Conservation (phyloP, 2,797 vertebrate species). For the Morus bassanus region DNA sequence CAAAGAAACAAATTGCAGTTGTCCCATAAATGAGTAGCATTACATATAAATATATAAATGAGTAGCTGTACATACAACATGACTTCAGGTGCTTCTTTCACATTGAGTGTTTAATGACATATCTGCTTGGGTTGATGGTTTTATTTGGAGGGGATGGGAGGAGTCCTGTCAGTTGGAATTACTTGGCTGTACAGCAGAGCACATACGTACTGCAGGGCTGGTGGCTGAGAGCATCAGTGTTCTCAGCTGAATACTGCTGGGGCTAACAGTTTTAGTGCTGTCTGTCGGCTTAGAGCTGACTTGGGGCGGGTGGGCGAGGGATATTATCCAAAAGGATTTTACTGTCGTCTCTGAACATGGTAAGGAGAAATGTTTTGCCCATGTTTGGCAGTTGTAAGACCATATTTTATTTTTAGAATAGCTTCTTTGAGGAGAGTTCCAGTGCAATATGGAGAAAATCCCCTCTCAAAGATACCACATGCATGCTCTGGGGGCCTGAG, state of each 20-base stretch:
- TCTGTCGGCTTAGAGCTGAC: not conserved
- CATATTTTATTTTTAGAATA: not conserved
- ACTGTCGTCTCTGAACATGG: not conserved
- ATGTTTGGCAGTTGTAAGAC: not conserved
- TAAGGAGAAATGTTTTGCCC: not conserved
- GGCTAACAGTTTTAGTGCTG: not conserved
- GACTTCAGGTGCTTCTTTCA: not conserved
- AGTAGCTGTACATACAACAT: fast-evolving
- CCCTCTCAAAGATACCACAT: not conserved
- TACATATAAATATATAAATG: not conserved
- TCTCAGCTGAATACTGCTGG: not conserved
- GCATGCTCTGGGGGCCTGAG: not conserved
- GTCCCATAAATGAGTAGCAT: not conserved
- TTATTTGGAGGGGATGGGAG: not conserved
- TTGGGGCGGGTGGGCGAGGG: fast-evolving
- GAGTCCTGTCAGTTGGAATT: not conserved
- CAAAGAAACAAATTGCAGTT: not conserved
- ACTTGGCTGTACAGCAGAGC: not conserved
- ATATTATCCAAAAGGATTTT: not conserved
- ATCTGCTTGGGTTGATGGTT: not conserved
- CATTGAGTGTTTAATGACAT: not conserved
- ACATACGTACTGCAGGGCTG: not conserved
- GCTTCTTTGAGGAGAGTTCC: not conserved
- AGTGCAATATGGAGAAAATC: not conserved
- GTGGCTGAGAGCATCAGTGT: not conserved